phyloP scores from a whole-genome alignment of 2,888 invertebrate genomes.

The Macaria liturata region DNA sequence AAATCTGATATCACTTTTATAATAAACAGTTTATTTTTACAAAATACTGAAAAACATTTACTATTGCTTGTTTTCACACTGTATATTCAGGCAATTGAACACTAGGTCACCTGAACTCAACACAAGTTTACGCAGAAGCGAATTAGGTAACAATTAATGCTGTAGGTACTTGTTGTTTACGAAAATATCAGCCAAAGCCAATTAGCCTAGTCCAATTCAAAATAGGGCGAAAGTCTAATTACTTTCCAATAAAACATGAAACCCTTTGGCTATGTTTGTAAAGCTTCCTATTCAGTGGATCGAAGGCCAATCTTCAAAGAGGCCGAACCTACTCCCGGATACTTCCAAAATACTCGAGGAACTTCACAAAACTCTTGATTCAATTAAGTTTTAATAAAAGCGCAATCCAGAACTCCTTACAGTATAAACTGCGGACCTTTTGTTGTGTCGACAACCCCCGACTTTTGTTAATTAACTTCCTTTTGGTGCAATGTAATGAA shows the following conservation, averaged over 20 bases:
- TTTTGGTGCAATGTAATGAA: slow-evolving; percentile 14
- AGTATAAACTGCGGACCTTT: slow-evolving; percentile 44
- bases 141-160: no score
- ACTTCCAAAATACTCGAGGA: slow-evolving; percentile 32
- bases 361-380: slow-evolving; percentile 37
- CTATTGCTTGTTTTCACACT: no score
- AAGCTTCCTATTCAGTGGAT: slow-evolving; percentile 19
- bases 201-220: no score
- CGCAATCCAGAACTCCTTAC: slow-evolving; percentile 40
- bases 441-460: slow-evolving; percentile 42
- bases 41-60: no score
- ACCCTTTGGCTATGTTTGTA: slow-evolving; percentile 8
- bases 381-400: slow-evolving; percentile 55
- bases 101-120: no score
- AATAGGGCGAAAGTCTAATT: no score
- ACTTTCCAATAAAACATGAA: neutral
- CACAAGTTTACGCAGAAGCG: no score
- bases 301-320: slow-evolving; percentile 20
- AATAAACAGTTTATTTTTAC: no score
- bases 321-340: slow-evolving; percentile 25
- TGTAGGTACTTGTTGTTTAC: no score
- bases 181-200: no score
- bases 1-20: no score
- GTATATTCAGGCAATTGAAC: no score
- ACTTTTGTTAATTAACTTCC: slow-evolving; percentile 41